phyloP scores from a whole-genome alignment of 2,888 invertebrate species.

The Periphyllus acericola region DNA sequence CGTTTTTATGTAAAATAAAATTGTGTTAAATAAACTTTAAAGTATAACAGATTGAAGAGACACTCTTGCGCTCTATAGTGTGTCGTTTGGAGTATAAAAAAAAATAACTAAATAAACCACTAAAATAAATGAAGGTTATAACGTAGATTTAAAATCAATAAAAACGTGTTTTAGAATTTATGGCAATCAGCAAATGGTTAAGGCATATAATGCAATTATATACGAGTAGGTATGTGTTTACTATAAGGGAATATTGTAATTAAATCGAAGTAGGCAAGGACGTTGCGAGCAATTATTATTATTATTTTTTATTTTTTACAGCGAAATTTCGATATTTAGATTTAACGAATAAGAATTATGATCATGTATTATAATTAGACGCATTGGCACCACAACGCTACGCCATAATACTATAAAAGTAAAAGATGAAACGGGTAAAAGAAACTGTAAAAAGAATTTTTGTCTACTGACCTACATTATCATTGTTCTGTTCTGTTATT shows the following conservation, averaged over 20 bases:
- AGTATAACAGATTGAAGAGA: too few species aligned
- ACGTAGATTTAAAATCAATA: conserved; percentile 40
- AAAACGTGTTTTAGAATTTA: conserved; percentile 51
- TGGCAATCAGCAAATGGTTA: conserved; percentile 40
- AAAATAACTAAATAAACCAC: neutral
- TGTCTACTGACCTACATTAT: conserved; percentile 35
- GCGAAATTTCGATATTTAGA: neutral
- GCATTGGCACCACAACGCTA: neutral
- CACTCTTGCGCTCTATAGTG: too few species aligned
- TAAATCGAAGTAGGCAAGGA: conserved; percentile 49
- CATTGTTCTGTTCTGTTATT: conserved; percentile 32
- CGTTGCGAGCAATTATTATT: neutral
- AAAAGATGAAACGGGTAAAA: conserved; percentile 17
- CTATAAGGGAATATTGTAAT: conserved; percentile 21
- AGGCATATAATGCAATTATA: conserved; percentile 5
- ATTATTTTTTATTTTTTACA: neutral
- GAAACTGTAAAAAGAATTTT: conserved; percentile 31
- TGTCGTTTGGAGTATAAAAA: neutral
- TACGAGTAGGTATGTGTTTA: neutral
- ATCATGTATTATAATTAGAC: neutral
- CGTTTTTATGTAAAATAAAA: too few species aligned
- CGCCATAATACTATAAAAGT: neutral
- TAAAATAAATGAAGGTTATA: conserved; percentile 44
- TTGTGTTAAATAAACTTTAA: too few species aligned
- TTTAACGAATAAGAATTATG: neutral